These are phyloP conservation scores for Dermolepida albohirtum DNA, from an alignment of 2,888 invertebrate species.

Conservation along the genomic window DNA sequence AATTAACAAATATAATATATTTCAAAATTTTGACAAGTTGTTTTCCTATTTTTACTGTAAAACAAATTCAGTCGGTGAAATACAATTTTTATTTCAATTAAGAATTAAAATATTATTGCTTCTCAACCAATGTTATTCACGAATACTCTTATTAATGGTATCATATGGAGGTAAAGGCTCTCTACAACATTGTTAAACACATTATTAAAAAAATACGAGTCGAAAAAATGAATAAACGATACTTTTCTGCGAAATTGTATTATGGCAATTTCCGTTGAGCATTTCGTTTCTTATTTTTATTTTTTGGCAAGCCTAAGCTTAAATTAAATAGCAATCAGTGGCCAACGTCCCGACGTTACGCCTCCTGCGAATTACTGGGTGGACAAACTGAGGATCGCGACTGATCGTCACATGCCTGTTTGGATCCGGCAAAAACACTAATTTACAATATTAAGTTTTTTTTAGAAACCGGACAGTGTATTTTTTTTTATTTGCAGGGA, in stretches of 20 bases:
- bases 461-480: conserved; percentile 9
- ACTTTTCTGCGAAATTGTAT: conserved; percentile 31
- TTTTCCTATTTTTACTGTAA: no score
- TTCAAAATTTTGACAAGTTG: no score
- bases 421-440: conserved; percentile 28
- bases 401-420: conserved; percentile 18
- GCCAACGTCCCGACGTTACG: conserved; percentile 31
- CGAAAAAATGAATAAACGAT: conserved; percentile 31
- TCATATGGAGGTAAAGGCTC: not conserved
- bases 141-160: no score
- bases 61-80: no score
- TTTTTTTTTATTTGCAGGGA: conserved; percentile 10
- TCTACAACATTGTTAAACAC: not conserved
- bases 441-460: conserved; percentile 25
- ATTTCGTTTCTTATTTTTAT: conserved; percentile 20
- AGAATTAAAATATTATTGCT: no score
- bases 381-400: conserved; percentile 33
- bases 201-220: not conserved
- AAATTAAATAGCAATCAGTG: conserved; percentile 35
- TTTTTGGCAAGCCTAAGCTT: conserved; percentile 27
- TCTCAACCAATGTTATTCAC: no score
- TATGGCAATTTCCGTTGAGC: conserved; percentile 29
- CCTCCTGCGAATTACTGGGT: conserved; percentile 32
- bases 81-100: no score
- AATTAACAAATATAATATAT: no score